Evolutionary conservation across 2,797 vertebrate genomes (phyloP).

Genomic region (Rhabdomys pumilio): DNA sequence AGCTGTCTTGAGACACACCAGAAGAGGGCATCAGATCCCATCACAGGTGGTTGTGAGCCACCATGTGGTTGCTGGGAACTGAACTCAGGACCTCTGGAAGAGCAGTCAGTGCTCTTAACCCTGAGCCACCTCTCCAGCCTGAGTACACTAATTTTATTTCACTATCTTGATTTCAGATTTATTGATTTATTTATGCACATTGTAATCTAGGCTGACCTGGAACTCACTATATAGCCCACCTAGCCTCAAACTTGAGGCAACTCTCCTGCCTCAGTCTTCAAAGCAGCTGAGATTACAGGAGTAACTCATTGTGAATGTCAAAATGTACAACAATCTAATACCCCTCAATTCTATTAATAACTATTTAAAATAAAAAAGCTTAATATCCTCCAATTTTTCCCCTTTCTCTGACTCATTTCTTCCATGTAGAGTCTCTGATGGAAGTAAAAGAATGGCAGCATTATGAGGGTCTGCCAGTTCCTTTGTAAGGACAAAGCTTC

Average conservation of each 20-base stretch:
- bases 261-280: neutral
- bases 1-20: no score
- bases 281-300: neutral
- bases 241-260: neutral
- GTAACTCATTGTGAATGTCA: neutral
- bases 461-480: neutral
- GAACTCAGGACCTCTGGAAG: no score
- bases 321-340: neutral
- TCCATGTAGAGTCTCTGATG: neutral
- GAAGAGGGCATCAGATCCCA: no score
- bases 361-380: constrained; percentile 21
- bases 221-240: neutral
- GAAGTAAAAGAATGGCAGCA: constrained; percentile 10
- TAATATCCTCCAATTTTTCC: neutral
- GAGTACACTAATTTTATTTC: neutral
- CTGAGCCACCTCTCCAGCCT: no score
- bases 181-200: neutral
- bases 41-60: no score
- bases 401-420: constrained; percentile 41
- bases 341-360: neutral
- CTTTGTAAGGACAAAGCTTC: neutral
- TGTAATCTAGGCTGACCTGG: neutral
- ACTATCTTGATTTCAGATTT: neutral
- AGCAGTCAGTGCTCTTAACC: no score
- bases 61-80: no score